These are phyloP conservation scores for Stenodema calcarata DNA, from an alignment of 2,888 invertebrate species.

Conservation along the genomic window DNA sequence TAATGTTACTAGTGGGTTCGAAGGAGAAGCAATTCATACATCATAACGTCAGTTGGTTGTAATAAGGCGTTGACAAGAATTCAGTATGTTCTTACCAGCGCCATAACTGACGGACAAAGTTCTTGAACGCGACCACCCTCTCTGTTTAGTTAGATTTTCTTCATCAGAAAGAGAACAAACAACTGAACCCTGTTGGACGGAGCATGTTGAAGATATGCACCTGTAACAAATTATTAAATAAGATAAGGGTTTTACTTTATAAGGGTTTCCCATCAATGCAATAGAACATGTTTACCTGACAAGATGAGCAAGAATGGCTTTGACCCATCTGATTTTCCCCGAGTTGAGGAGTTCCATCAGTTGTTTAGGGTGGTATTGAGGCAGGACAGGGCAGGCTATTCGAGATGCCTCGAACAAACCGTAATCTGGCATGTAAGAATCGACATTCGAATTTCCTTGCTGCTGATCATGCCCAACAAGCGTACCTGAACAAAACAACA, in stretches of 20 bases:
- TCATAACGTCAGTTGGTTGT: too few relatives aligned
- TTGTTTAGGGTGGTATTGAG: slow-evolving; percentile 99
- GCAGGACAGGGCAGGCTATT: slow-evolving; percentile 95
- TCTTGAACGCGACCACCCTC: slow-evolving; percentile 87
- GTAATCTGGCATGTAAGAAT: slow-evolving; percentile 87
- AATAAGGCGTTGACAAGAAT: too few relatives aligned
- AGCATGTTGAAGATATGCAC: slow-evolving; percentile 71
- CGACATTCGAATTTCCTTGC: slow-evolving; percentile 62
- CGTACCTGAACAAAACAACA: neutral
- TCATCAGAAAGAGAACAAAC: slow-evolving; percentile 63
- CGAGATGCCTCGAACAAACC: slow-evolving; percentile 96
- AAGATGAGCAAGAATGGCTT: slow-evolving; percentile 95
- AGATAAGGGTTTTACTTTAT: too few relatives aligned
- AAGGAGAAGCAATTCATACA: too few relatives aligned
- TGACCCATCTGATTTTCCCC: slow-evolving; percentile 97
- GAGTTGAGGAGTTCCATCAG: slow-evolving; percentile 97
- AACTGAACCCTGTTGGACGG: slow-evolving; percentile 62
- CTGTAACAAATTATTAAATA: slow-evolving; percentile 59
- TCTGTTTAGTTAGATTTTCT: slow-evolving; percentile 70
- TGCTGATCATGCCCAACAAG: slow-evolving; percentile 33
- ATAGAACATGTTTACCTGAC: slow-evolving; percentile 70
- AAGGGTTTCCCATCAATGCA: too few relatives aligned
- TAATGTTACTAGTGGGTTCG: too few relatives aligned
- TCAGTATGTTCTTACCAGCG: slow-evolving; percentile 50
- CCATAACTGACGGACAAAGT: slow-evolving; percentile 88